phyloP scores from a whole-genome alignment of 2,797 vertebrate genomes.

The Melanogrammus aeglefinus region DNA sequence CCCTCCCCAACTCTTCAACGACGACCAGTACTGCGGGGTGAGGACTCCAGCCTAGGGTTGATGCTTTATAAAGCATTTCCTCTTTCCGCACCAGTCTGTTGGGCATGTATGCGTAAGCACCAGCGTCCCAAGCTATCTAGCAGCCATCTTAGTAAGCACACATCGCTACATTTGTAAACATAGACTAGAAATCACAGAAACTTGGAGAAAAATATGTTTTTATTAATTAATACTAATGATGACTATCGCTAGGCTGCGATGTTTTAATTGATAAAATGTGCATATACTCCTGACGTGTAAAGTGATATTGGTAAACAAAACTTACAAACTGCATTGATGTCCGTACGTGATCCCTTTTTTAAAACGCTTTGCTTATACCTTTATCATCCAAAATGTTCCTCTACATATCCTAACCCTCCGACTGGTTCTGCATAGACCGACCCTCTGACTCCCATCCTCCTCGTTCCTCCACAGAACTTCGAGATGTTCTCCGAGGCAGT shows the following conservation, averaged over 20 bases:
- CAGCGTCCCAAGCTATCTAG: background rate
- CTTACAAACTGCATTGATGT: background rate
- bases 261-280: background rate
- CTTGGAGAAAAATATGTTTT: background rate
- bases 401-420: background rate
- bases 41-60: constrained; percentile 39
- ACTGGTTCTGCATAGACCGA: background rate
- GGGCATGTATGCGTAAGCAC: background rate
- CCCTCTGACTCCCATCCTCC: constrained; percentile 6
- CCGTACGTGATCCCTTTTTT: background rate
- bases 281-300: background rate
- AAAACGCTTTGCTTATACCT: background rate
- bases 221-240: background rate
- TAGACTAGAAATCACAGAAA: background rate
- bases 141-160: background rate
- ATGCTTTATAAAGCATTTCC: background rate
- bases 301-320: background rate
- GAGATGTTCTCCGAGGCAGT: constrained; percentile 89
- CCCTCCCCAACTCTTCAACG: constrained; percentile 94
- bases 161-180: background rate
- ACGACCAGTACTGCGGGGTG: constrained; percentile 94
- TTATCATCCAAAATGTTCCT: too few species aligned
- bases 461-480: constrained; percentile 77
- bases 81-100: background rate
- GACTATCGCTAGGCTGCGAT: background rate